Evolutionary conservation across 2,113 vertebrate genomes (phyloP), one percentile per base, ranked within the genome.

Genomic region (Ceuthmochares aereus): DNA sequence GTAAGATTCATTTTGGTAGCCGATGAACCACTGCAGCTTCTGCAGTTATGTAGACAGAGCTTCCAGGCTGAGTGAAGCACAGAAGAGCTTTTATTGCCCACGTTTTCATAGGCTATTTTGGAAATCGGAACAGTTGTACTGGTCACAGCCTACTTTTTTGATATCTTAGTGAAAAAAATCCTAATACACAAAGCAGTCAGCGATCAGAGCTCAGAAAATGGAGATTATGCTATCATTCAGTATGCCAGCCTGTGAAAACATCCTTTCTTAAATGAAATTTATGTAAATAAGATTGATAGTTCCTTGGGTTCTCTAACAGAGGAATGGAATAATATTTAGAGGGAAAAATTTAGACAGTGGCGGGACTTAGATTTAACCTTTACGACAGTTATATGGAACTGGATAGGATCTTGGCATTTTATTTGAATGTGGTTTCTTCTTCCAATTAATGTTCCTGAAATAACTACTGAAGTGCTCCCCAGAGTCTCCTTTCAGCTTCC

Each of bases 331-430:
- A 75, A 36, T 42, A 84, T 56, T 87, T 79, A 47, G n/a, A 82
- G 64, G 26, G 36, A 94, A 89, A 89, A 89, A 87, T 23, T n/a
- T 69, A 85, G 54, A 43, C 30, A 26, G 43, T 56, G 40, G 30
- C 54, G 91, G 43, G 52, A 87, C 70, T 87, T 91, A 87, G 34
- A 91, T 90, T 82, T 60, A 84, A 87, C 69, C 13, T 59, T 68
- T 78, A 45, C 68, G 54, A 37, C 0, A 63, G 12, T 78, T 72
- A 52, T 10, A 52, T 21, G 34, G 36, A 95, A 67, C 43, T 30
- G 30, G 7, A 49, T 40, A 34, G 26, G 21, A 74, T 37, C 63
- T 77, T 32, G 26, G 59, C 42, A 51, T 81, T 92, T 66, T 58
- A 55, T 29, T 34, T 45, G 19, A 80, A 86, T 29, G 40, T 6